Evolutionary conservation across 2,113 vertebrate species (phyloP).

Genomic region (Scomber colias): DNA sequence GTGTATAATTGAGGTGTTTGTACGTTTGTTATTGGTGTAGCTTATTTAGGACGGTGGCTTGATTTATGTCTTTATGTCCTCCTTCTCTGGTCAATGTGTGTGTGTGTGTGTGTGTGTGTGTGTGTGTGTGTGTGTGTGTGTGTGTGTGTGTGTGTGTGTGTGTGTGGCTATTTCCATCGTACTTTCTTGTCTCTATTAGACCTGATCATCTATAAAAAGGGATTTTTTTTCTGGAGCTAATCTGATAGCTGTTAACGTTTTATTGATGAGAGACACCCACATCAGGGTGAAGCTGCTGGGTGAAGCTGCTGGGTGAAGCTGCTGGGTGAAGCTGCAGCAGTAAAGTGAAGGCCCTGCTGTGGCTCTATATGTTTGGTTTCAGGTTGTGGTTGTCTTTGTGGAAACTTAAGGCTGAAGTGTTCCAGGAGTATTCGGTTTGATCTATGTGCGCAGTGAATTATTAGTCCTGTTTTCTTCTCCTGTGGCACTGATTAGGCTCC

Average conservation of each 20-base stretch:
- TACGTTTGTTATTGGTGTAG: constrained; percentile 43
- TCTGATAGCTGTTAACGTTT: constrained; percentile 3
- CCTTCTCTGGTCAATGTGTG: neutral
- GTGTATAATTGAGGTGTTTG: constrained; percentile 61
- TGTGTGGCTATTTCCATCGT: constrained; percentile 20
- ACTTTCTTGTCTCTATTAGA: neutral
- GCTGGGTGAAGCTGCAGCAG: neutral
- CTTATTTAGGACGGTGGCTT: constrained; percentile 30
- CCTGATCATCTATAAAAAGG: constrained; percentile 6
- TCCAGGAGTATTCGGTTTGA: constrained; percentile 22
- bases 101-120: neutral
- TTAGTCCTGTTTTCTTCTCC: constrained; percentile 24
- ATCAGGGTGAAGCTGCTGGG: too few relatives aligned
- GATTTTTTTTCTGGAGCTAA: constrained; percentile 9
- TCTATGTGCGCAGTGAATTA: constrained; percentile 40
- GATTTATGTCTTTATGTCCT: constrained; percentile 37
- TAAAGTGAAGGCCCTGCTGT: neutral
- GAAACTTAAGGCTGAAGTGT: neutral
- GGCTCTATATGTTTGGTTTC: neutral
- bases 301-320: neutral
- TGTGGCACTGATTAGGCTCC: constrained; percentile 64
- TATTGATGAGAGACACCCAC: neutral
- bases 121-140: too few relatives aligned
- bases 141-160: constrained; percentile 10
- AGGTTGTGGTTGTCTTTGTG: neutral